Percentiles rank a stretch among this genome's conserved stretches.
These are phyloP conservation scores for Balanococcus diminutus DNA, from an alignment of 2,888 invertebrate species.

Conservation along the genomic window DNA sequence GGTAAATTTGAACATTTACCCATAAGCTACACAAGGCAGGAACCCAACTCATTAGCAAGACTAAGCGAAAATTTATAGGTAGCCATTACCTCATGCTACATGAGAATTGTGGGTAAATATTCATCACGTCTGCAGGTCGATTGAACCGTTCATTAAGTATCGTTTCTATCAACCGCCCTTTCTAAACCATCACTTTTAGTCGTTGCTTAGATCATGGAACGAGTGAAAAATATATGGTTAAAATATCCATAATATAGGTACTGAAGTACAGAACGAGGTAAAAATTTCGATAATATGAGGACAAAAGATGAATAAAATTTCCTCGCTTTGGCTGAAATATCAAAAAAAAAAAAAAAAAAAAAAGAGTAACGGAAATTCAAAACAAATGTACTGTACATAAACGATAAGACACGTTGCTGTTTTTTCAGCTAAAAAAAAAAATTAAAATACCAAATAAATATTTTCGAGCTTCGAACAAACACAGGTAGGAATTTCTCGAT, in stretches of 20 bases:
- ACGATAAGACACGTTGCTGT: background rate
- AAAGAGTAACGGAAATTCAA: background rate
- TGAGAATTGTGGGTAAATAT: background rate
- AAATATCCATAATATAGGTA: background rate
- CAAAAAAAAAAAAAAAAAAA: background rate
- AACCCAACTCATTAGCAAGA: background rate
- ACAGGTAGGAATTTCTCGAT: background rate
- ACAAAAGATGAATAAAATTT: background rate
- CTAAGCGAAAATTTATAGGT: conserved; percentile 5
- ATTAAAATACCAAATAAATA: background rate
- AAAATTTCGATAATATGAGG: background rate
- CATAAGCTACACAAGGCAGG: background rate
- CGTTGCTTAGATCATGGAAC: background rate
- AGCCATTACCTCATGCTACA: background rate
- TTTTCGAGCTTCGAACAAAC: too few species aligned
- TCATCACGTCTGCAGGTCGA: background rate
- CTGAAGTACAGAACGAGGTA: background rate
- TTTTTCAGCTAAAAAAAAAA: background rate
- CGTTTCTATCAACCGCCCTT: background rate
- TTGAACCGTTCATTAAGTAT: background rate
- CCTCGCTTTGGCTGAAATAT: background rate
- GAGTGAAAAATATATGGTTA: background rate
- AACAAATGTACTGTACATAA: conserved; percentile 11
- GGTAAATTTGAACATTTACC: background rate
- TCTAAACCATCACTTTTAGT: background rate